phyloP scores from a whole-genome alignment of 2,888 invertebrate genomes.

The Trachelus troglodyta region DNA sequence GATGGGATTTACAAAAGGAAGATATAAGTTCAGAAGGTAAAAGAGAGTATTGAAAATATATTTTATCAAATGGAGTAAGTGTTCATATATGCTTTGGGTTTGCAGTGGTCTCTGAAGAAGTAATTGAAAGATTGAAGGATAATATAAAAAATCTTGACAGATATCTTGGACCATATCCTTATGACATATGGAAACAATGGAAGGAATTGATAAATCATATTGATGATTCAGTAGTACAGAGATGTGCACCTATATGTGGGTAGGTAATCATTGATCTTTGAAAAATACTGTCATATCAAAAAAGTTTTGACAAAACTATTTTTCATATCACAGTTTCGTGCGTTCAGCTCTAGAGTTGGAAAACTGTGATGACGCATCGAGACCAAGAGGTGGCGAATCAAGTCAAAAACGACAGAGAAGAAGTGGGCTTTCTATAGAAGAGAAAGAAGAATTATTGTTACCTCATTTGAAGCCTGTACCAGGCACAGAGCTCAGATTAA shows the following conservation, averaged over 20 bases:
- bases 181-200: conserved; percentile 90
- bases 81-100: conserved; percentile 16
- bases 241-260: conserved; percentile 79
- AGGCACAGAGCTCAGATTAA: conserved; percentile 85
- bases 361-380: conserved; percentile 76
- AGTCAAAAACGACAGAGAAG: conserved; percentile 60
- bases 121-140: conserved; percentile 73
- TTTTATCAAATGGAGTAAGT: conserved; percentile 36
- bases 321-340: conserved; percentile 67
- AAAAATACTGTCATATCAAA: not conserved
- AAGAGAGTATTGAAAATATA: conserved; percentile 54
- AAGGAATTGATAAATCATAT: conserved; percentile 75
- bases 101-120: conserved; percentile 73
- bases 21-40: conserved; percentile 73
- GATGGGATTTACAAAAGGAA: conserved; percentile 86
- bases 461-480: conserved; percentile 84
- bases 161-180: conserved; percentile 92
- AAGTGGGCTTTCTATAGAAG: conserved; percentile 69
- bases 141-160: conserved; percentile 80
- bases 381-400: conserved; percentile 72
- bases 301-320: not conserved
- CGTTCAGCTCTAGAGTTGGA: conserved; percentile 84
- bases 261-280: conserved; percentile 36
- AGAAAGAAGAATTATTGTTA: conserved; percentile 79
- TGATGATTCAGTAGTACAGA: conserved; percentile 66